phyloP scores from a whole-genome alignment of 2,888 invertebrate species.

The Caenorhabditis afra region DNA sequence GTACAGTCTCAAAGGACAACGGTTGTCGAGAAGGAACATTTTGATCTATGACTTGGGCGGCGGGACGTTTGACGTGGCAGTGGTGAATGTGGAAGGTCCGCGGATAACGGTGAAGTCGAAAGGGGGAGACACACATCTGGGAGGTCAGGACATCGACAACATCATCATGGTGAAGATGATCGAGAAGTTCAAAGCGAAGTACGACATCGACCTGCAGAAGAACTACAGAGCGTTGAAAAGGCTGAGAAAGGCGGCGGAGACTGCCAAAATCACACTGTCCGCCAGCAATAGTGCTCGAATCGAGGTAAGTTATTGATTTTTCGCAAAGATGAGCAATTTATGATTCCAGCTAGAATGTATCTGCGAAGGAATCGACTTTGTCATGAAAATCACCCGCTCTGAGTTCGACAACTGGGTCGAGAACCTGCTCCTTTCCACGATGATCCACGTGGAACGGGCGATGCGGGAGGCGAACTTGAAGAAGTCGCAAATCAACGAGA shows the following conservation, averaged over 20 bases:
- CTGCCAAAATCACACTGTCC: conserved; percentile 85
- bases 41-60: conserved; percentile 59
- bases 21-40: conserved; percentile 54
- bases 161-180: conserved; percentile 53
- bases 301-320: conserved; percentile 81
- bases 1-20: conserved; percentile 49
- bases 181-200: conserved; percentile 25
- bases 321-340: neutral
- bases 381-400: conserved; percentile 93
- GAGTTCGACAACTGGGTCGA: conserved; percentile 88
- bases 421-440: conserved; percentile 42
- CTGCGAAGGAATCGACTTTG: conserved; percentile 95
- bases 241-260: conserved; percentile 90
- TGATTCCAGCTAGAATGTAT: conserved; percentile 92
- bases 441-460: conserved; percentile 55
- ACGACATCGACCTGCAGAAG: conserved; percentile 87
- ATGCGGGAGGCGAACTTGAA: conserved; percentile 58
- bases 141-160: conserved; percentile 62
- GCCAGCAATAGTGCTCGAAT: conserved; percentile 53
- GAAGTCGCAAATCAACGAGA: conserved; percentile 80
- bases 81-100: conserved; percentile 58
- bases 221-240: conserved; percentile 93
- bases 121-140: conserved; percentile 62
- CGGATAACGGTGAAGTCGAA: conserved; percentile 58
- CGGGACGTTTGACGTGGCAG: conserved; percentile 60